Evolutionary conservation across 1,140 invertebrate genomes (phyloP), one percentile per base, ranked within the genome.

Genomic region (Berghia stephanieae): DNA sequence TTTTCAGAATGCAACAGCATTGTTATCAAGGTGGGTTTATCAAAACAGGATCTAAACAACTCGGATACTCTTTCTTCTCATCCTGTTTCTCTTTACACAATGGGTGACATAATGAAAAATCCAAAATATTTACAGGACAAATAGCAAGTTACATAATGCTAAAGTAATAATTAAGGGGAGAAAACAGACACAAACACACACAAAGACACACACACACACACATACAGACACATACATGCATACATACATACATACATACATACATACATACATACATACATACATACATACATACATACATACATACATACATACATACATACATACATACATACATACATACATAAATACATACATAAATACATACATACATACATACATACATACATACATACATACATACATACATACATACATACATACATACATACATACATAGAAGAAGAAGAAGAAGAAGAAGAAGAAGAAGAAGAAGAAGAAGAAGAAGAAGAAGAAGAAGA

Each of bases 341-440:
- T 27, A 63, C 24, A 63, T 63, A 18, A 8, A 18, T 63, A 27
- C 31, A 27, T 63, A 63, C 10, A 63, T 63, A 27, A 21, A 13
- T 18, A 13, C 31, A 63, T 27, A 27, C 31, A 63, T 13, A 63
- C 24, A 63, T 27, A 63, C 24, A 63, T 27, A 63, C 24, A 63
- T 27, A 63, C 24, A 63, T 27, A 63, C 8, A 63, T 27, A 63
- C 24, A 27, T 63, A 27, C 31, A 27, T 63, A 27, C 31, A 27
- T 63, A 27, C 31, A 63, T 63, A 63, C 31, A 63, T 63, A 63
- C 31, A 63, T 63, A 63, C 31, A 63, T 63, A 63, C 31, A 27
- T 63, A 63, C 31, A 63, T 63, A 63, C 31, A 63, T 63, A 63
- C 27, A 63, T 63, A 27, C 57, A 27, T 63, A 63, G 31, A 18